Evolutionary conservation across 1,140 invertebrate species (phyloP), one percentile per base, ranked within the genome.

Genomic region (Drosophila ercepeae): DNA sequence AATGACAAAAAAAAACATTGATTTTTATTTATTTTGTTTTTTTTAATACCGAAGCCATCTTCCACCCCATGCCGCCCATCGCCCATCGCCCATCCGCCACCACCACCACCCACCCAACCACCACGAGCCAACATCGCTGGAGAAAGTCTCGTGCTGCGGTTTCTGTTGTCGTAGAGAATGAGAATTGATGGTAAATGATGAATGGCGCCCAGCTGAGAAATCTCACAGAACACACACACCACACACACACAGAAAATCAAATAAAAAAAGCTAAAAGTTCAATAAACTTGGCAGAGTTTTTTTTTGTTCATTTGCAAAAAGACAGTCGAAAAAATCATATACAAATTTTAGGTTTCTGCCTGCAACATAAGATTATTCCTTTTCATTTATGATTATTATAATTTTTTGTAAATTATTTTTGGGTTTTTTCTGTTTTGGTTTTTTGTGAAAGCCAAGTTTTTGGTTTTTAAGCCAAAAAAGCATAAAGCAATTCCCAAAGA

Each of bases 241-340:
- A n/a, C n/a, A n/a, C n/a, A n/a, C 9, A 32, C 4, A 32, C 11
- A 32, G 11, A 9, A 4, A 11, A 32, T 9, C 9, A 32, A 32
- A 32, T 11, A n/a, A 32, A 32, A 27, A 32, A 32, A 4, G 2
- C 9, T 32, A 39, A 74, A 52, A 57, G 79, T 83, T 83, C 79
- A 83, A 81, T 83, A 81, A 83, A 83, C 79, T 81, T 45, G 58
- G 50, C 46, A 41, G 34, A 71, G 77, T 29, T 29, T 29, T 29
- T 9, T 29, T 27, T 4, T 29, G 7, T 29, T 74, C 81, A 74
- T 74, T 83, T 77, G 79, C 79, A 65, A 83, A 81, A 81, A 82
- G 61, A 42, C 42, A 65, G n/a, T n/a, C n/a, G n/a, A n/a, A 53
- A 59, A 64, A 21, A 21, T n/a, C n/a, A 21, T 21, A 4, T 21